Percentiles rank a stretch among this genome's conserved stretches.
Evolutionary conservation across 2,797 vertebrate species (phyloP).

Genomic region (Lepus oiostolus): DNA sequence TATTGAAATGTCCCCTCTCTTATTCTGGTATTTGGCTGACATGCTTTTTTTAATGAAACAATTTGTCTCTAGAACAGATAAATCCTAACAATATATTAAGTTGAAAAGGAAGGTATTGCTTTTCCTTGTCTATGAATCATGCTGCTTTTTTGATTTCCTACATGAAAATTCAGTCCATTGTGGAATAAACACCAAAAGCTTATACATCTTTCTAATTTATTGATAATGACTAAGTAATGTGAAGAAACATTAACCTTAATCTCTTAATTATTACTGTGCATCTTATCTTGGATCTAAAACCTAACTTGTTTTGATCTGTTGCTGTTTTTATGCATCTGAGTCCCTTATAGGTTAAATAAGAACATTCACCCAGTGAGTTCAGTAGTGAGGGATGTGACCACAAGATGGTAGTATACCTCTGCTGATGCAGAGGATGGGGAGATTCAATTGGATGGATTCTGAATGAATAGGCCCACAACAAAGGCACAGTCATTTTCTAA

Average conservation of each 20-base stretch:
- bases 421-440: not conserved
- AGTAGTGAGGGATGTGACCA: constrained; percentile 16
- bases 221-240: not conserved
- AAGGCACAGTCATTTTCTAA: not conserved
- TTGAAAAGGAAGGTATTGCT: not conserved
- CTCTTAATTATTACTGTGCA: not conserved
- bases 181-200: not conserved
- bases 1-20: not conserved
- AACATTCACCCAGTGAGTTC: not conserved
- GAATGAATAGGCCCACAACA: not conserved
- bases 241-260: not conserved
- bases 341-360: fast-evolving
- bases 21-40: not conserved
- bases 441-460: not conserved
- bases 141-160: not conserved
- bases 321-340: not conserved
- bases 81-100: not conserved
- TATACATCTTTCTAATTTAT: not conserved
- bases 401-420: not conserved
- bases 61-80: not conserved
- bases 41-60: not conserved
- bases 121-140: not conserved
- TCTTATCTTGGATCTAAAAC: not conserved
- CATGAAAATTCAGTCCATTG: too few relatives aligned
- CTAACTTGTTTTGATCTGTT: not conserved